phyloP scores from a whole-genome alignment of 2,113 vertebrate genomes.

The Nettapus auritus region DNA sequence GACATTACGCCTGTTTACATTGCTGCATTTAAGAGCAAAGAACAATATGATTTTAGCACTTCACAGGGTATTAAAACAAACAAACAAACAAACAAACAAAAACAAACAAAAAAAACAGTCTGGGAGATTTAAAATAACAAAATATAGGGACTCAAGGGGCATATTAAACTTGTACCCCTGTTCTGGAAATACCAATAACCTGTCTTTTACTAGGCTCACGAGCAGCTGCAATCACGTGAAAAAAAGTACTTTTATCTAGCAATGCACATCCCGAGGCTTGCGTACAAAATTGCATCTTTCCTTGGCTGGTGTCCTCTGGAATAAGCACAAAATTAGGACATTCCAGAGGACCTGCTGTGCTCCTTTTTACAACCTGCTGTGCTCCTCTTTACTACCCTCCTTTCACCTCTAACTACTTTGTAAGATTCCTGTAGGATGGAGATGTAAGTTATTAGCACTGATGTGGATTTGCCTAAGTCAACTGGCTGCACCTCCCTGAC shows the following conservation, averaged over 20 bases:
- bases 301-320: background rate
- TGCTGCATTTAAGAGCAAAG: background rate
- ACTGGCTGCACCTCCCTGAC: background rate
- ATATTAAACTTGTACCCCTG: background rate
- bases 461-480: background rate
- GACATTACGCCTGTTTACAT: background rate
- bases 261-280: background rate
- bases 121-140: background rate
- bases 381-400: background rate
- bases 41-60: background rate
- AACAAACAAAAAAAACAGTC: background rate
- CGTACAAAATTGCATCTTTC: background rate
- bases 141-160: background rate
- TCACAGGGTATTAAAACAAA: background rate
- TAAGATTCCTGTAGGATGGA: background rate
- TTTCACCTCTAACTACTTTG: fast-evolving
- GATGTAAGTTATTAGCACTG: background rate
- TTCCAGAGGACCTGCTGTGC: fast-evolving
- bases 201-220: background rate
- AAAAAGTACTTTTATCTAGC: background rate
- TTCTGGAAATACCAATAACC: background rate
- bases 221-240: background rate
- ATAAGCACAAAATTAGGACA: background rate
- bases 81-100: too few species aligned
- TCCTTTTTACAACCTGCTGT: background rate